These are phyloP conservation scores for Watersipora subatra DNA, from an alignment of 1,140 invertebrate species.

Conservation along the genomic window DNA sequence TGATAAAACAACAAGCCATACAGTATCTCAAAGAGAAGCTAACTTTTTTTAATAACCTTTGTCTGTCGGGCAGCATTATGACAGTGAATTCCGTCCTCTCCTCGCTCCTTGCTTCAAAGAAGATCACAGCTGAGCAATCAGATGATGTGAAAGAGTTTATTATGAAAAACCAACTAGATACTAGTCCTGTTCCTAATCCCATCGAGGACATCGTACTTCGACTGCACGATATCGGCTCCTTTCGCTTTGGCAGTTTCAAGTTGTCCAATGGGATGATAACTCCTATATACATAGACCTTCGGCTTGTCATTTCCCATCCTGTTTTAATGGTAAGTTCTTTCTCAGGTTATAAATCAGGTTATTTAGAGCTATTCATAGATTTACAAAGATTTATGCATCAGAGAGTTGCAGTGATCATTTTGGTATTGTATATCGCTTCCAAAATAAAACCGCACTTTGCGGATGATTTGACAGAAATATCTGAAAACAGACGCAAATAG, in stretches of 20 bases:
- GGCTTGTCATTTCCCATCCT: background rate
- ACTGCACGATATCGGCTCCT: conserved; percentile 1
- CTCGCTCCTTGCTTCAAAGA: background rate
- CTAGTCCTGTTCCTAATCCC: background rate
- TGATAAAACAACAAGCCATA: too few relatives aligned
- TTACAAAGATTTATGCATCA: too few relatives aligned
- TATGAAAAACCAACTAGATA: background rate
- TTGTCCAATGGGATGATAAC: conserved; percentile 2
- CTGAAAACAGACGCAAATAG: too few relatives aligned
- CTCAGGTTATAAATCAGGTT: background rate
- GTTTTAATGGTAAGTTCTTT: background rate
- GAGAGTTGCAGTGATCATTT: too few relatives aligned
- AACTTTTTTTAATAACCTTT: too few relatives aligned
- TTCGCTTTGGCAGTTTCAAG: background rate
- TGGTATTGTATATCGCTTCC: too few relatives aligned
- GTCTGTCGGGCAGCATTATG: too few relatives aligned
- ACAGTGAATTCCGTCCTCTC: background rate
- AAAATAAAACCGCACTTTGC: too few relatives aligned
- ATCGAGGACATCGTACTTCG: background rate
- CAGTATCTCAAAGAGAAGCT: too few relatives aligned
- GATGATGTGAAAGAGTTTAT: background rate
- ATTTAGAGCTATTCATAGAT: too few relatives aligned
- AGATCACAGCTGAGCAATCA: background rate
- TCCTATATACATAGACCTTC: background rate
- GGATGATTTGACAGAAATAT: too few relatives aligned